Percentiles rank a stretch among this genome's conserved stretches.
Conservation (phyloP, 2,888 invertebrate species). For the Drosophila tanythrix region DNA sequence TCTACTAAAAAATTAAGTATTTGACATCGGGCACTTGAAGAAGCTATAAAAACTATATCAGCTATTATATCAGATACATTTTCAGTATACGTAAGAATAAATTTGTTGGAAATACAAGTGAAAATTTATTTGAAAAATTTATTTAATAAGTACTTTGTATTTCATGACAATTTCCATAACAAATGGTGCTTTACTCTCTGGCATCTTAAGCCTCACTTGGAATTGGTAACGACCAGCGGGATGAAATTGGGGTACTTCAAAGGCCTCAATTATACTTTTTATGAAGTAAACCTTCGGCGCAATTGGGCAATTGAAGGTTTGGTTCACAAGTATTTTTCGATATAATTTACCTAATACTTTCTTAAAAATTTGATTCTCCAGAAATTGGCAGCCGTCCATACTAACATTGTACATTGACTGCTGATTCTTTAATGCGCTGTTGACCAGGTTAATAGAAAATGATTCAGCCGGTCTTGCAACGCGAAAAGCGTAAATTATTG, state of each 20-base stretch:
- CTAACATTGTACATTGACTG: conserved; percentile 36
- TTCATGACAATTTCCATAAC: no score
- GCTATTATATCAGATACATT: no score
- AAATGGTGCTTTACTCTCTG: no score
- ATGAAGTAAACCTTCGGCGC: conserved; percentile 39
- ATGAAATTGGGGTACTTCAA: no score
- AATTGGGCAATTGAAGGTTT: conserved; percentile 46
- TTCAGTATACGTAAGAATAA: neutral
- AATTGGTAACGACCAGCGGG: no score
- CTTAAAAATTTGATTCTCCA: conserved; percentile 38
- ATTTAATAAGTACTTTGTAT: neutral
- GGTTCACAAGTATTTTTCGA: conserved; percentile 33
- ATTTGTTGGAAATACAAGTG: neutral
- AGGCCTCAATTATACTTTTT: no score
- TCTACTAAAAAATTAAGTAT: conserved; percentile 11
- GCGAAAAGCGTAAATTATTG: conserved; percentile 26
- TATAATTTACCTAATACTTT: conserved; percentile 31
- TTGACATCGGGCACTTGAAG: neutral
- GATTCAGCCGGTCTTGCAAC: conserved; percentile 13
- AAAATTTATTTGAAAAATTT: neutral
- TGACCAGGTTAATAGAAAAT: conserved; percentile 23
- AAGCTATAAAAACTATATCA: neutral
- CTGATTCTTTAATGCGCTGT: conserved; percentile 6
- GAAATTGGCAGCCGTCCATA: conserved; percentile 44
- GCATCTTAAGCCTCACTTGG: no score